phyloP scores from a whole-genome alignment of 1,140 invertebrate genomes.

The Zaprionus africanus region DNA sequence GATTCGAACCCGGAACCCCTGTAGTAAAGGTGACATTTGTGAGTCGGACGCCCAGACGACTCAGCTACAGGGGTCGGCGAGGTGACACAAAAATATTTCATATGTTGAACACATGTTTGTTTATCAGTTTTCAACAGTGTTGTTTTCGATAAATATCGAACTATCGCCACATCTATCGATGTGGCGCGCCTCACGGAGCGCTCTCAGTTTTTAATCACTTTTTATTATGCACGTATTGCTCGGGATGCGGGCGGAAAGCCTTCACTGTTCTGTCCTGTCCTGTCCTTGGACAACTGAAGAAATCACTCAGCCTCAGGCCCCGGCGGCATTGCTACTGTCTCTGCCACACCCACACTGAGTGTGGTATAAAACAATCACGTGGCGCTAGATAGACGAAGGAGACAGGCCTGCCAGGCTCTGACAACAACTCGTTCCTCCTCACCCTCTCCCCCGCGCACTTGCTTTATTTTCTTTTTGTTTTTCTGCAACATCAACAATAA shows the following conservation, averaged over 20 bases:
- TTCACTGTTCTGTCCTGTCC: not conserved
- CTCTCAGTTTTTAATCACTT: conserved; percentile 68
- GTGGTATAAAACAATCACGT: conserved; percentile 74
- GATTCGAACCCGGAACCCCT: not conserved
- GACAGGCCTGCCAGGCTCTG: conserved; percentile 71
- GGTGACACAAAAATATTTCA: not conserved
- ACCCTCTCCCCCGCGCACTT: not conserved
- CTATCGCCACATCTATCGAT: conserved; percentile 3
- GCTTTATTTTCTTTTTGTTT: conserved; percentile 32
- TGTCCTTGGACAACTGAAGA: conserved; percentile 46
- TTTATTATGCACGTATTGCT: conserved; percentile 58
- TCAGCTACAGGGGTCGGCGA: not conserved
- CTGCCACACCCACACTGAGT: not conserved
- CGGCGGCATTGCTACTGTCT: not conserved
- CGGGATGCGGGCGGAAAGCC: not conserved
- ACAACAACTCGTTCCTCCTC: conserved; percentile 59
- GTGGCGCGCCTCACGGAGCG: not conserved
- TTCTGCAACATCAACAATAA: conserved; percentile 79
- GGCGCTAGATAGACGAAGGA: conserved; percentile 55
- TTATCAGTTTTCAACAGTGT: no score
- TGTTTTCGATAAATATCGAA: not conserved
- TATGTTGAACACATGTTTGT: not conserved
- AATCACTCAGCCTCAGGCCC: conserved; percentile 50
- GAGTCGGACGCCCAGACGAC: not conserved
- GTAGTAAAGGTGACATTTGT: not conserved